These are phyloP conservation scores for Phanerotoma sp. DNA, from an alignment of 2,888 invertebrate species.

Conservation along the genomic window DNA sequence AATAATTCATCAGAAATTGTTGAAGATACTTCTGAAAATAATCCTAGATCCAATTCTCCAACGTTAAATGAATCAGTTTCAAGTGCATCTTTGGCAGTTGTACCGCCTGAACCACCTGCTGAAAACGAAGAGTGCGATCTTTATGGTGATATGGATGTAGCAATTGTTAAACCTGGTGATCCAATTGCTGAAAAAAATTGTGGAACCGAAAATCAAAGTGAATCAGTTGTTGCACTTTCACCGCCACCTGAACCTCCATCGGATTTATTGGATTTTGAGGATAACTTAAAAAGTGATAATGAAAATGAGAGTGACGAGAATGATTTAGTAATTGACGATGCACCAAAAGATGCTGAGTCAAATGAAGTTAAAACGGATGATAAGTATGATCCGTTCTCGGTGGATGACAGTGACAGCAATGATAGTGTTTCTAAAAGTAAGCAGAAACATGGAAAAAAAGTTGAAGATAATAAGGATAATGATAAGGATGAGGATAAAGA, in stretches of 20 bases:
- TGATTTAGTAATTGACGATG: conserved; percentile 52
- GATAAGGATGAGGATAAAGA: not conserved
- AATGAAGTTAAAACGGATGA: conserved; percentile 34
- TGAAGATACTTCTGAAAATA: not conserved
- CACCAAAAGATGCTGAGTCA: conserved; percentile 40
- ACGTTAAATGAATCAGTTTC: not conserved
- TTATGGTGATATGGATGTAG: conserved; percentile 65
- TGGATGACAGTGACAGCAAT: conserved; percentile 50
- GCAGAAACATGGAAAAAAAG: too few species aligned
- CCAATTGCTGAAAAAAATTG: conserved; percentile 46
- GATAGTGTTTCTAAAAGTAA: conserved; percentile 35
- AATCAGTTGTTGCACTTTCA: conserved; percentile 42
- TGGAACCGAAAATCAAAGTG: conserved; percentile 10
- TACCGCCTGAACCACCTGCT: conserved; percentile 20
- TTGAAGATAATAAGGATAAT: conserved; percentile 6
- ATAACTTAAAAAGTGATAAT: conserved; percentile 51
- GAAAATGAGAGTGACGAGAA: conserved; percentile 55
- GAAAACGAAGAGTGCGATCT: conserved; percentile 63
- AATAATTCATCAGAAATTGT: not conserved
- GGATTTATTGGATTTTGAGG: conserved; percentile 52
- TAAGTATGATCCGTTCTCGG: conserved; percentile 53
- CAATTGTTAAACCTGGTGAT: conserved; percentile 40
- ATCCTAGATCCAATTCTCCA: too few species aligned
- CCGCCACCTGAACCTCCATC: conserved; percentile 58
- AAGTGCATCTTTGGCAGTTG: not conserved